These are phyloP conservation scores for Chrysaora quinquecirrha DNA, from an alignment of 30 jellyfish, hydroid and myxozoan genomes.

Conservation along the genomic window DNA sequence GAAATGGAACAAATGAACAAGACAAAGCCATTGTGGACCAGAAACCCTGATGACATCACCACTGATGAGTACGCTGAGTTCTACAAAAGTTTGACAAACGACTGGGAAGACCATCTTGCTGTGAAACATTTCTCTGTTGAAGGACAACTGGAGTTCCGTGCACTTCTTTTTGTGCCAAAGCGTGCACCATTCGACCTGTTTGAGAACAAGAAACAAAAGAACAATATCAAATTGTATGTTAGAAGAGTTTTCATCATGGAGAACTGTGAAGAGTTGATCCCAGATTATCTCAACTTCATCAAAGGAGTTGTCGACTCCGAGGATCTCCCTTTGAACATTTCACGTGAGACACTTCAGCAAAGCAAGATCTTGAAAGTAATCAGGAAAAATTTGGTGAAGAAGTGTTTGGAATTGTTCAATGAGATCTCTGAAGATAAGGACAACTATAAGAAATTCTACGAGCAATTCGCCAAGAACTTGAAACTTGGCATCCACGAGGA, in stretches of 20 bases:
- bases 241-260: constrained; percentile 98
- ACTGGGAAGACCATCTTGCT: constrained; percentile 98
- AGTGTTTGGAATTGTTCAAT: constrained; percentile 78
- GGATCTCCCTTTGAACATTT: constrained; percentile 92
- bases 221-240: constrained; percentile 85
- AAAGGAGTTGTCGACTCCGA: constrained; percentile 97
- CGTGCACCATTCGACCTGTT: constrained; percentile 98
- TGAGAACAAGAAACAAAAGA: constrained; percentile 88
- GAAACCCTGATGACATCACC: constrained; percentile 97
- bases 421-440: constrained; percentile 96
- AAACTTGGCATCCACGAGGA: constrained; percentile 98
- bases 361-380: constrained; percentile 91
- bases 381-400: constrained; percentile 90
- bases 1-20: constrained; percentile 95
- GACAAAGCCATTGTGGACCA: constrained; percentile 95
- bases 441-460: constrained; percentile 85
- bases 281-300: constrained; percentile 91
- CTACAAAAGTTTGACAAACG: constrained; percentile 94
- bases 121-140: constrained; percentile 97
- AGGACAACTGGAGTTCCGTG: constrained; percentile 96
- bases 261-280: constrained; percentile 92
- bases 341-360: constrained; percentile 92
- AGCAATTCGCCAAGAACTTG: constrained; percentile 87
- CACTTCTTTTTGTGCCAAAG: constrained; percentile 90
- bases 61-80: constrained; percentile 97